These are phyloP conservation scores for Meganola albula DNA, from an alignment of 2,888 invertebrate genomes.

Conservation along the genomic window DNA sequence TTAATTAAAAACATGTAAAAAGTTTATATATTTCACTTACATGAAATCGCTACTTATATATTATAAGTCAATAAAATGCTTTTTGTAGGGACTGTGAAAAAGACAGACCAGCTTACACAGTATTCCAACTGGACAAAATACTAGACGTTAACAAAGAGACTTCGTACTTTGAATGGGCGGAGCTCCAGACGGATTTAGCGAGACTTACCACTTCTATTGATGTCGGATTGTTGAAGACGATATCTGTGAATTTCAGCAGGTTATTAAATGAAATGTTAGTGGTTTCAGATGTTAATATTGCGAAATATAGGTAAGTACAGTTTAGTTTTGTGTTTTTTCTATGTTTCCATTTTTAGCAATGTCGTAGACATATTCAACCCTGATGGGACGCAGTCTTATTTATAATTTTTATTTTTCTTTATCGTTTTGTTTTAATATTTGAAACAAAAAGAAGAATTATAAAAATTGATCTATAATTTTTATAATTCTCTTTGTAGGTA, in stretches of 20 bases:
- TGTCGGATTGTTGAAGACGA: slow-evolving; percentile 71
- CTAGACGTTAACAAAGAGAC: slow-evolving; percentile 83
- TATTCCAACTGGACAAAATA: slow-evolving; percentile 83
- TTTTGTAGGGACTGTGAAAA: slow-evolving; percentile 82
- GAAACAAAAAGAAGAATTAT: too few relatives aligned
- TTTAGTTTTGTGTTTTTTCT: background rate
- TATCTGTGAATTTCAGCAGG: slow-evolving; percentile 76
- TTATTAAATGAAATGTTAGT: slow-evolving; percentile 77
- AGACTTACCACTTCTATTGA: slow-evolving; percentile 74
- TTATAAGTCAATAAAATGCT: too few relatives aligned
- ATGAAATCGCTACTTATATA: too few relatives aligned
- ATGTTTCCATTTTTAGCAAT: too few relatives aligned
- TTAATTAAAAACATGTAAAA: too few relatives aligned
- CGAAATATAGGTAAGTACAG: slow-evolving; percentile 71
- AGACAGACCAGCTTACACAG: slow-evolving; percentile 84
- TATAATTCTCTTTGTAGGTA: too few relatives aligned
- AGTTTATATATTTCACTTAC: background rate
- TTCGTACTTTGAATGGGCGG: slow-evolving; percentile 81
- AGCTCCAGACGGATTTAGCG: slow-evolving; percentile 72
- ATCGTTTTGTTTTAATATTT: too few relatives aligned
- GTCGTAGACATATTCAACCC: too few relatives aligned
- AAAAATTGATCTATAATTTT: too few relatives aligned
- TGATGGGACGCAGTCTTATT: too few relatives aligned
- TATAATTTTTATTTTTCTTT: too few relatives aligned
- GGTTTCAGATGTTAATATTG: slow-evolving; percentile 79